Evolutionary conservation across 2,888 invertebrate genomes (phyloP).

Genomic region (Cephonodes hylas): DNA sequence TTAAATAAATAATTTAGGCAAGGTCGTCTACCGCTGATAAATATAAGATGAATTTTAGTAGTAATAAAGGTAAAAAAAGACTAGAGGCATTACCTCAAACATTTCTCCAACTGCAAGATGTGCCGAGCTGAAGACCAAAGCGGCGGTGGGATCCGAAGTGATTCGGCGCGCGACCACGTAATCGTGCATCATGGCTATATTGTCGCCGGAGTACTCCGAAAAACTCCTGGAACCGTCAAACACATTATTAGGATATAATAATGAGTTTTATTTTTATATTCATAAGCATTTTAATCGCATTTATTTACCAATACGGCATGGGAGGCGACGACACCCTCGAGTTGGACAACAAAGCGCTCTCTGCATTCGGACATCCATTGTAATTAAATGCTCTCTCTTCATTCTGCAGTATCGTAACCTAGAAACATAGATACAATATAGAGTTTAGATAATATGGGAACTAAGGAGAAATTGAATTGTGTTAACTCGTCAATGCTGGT

Average conservation of each 20-base stretch:
- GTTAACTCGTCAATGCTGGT: too few relatives aligned
- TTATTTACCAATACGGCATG: slow-evolving; percentile 64
- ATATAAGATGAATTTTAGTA: too few relatives aligned
- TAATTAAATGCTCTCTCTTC: slow-evolving; percentile 69
- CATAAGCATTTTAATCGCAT: background rate
- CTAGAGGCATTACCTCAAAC: slow-evolving; percentile 85
- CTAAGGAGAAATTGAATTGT: too few relatives aligned
- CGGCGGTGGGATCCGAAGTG: slow-evolving; percentile 50
- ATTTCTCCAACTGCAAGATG: slow-evolving; percentile 87
- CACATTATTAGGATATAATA: too few relatives aligned
- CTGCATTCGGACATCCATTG: slow-evolving; percentile 62
- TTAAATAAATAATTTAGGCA: too few relatives aligned
- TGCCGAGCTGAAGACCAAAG: slow-evolving; percentile 86
- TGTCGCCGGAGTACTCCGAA: slow-evolving; percentile 85
- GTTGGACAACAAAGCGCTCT: slow-evolving; percentile 56
- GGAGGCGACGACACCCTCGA: slow-evolving; percentile 49
- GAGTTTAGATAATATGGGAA: background rate
- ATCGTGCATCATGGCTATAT: slow-evolving; percentile 85
- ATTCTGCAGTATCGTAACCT: slow-evolving; percentile 72
- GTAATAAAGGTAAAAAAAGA: too few relatives aligned
- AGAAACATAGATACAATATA: slow-evolving; percentile 5
- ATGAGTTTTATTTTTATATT: too few relatives aligned
- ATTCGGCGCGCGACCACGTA: slow-evolving; percentile 84
- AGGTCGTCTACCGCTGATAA: too few relatives aligned
- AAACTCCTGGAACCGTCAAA: slow-evolving; percentile 63